These are phyloP conservation scores for Habrosyne pyritoides DNA, from an alignment of 2,888 invertebrate genomes.

Conservation along the genomic window DNA sequence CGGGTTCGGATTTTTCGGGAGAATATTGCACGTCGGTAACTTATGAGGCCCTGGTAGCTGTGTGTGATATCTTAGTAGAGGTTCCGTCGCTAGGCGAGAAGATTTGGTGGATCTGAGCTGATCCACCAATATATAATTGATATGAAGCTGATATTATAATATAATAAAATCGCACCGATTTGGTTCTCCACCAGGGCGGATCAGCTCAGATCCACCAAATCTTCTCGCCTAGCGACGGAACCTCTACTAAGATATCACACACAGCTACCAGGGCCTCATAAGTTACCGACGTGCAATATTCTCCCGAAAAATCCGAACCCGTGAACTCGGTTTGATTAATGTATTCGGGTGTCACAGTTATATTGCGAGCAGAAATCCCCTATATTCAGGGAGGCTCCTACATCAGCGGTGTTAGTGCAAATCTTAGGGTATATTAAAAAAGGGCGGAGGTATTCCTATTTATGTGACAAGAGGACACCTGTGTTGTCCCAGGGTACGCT, in stretches of 20 bases:
- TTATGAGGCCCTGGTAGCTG: constrained; percentile 63
- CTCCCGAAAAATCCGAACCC: constrained; percentile 54
- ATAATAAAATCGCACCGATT: no score
- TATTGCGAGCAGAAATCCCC: constrained; percentile 66
- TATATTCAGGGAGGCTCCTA: constrained; percentile 59
- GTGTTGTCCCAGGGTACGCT: constrained; percentile 42
- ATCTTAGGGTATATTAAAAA: constrained; percentile 82
- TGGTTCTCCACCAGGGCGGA: no score
- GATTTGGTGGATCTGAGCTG: no score
- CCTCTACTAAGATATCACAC: constrained; percentile 23
- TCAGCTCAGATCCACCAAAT: no score
- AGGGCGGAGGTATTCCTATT: constrained; percentile 64
- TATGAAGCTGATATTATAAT: no score
- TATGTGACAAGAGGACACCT: constrained; percentile 68
- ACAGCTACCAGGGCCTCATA: constrained; percentile 61
- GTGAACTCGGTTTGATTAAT: constrained; percentile 68
- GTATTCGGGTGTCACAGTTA: constrained; percentile 77
- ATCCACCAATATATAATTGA: no score
- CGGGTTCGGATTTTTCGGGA: constrained; percentile 52
- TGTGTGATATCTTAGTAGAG: constrained; percentile 24
- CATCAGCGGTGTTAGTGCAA: constrained; percentile 73
- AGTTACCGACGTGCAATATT: constrained; percentile 72
- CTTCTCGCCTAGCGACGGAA: background rate
- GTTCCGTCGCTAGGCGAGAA: background rate
- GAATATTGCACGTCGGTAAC: constrained; percentile 72